These are phyloP conservation scores for Ceratina japonica DNA, from an alignment of 1,140 invertebrate genomes.

Conservation along the genomic window DNA sequence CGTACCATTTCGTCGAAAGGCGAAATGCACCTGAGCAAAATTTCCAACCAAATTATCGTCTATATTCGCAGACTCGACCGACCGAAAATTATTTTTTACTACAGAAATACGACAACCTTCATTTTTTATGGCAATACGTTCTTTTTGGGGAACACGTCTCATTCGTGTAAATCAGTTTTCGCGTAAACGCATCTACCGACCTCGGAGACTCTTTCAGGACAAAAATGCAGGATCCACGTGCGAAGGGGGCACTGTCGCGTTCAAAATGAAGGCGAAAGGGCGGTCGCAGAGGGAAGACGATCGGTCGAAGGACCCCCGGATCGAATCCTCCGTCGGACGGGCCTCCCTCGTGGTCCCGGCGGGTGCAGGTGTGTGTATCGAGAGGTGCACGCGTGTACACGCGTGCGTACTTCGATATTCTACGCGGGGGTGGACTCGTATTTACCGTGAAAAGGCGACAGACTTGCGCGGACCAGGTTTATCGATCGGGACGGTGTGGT, in stretches of 20 bases:
- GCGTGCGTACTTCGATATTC: constrained; percentile 48
- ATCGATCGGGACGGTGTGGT: constrained; percentile 56
- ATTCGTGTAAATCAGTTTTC: too few relatives aligned
- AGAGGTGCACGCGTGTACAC: constrained; percentile 43
- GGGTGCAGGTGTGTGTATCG: constrained; percentile 48
- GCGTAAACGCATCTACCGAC: too few relatives aligned
- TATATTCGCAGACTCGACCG: not conserved
- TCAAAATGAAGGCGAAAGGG: constrained; percentile 34
- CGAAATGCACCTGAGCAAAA: not conserved
- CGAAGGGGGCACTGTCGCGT: not conserved
- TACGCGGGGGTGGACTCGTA: constrained; percentile 47
- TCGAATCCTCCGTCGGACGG: constrained; percentile 40
- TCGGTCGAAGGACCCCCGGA: constrained; percentile 36
- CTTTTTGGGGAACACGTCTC: too few relatives aligned
- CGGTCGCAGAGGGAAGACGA: constrained; percentile 41
- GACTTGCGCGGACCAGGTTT: constrained; percentile 63
- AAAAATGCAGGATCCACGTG: too few relatives aligned
- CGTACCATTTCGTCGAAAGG: not conserved
- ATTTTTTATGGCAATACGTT: too few relatives aligned
- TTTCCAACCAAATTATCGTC: not conserved
- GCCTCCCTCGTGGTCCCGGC: constrained; percentile 19
- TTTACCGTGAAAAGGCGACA: constrained; percentile 63
- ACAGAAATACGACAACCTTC: too few relatives aligned
- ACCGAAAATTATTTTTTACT: not conserved
- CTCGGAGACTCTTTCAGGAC: too few relatives aligned